Evolutionary conservation across 2,888 invertebrate genomes (phyloP).

Genomic region (Stegana nigrithorax): DNA sequence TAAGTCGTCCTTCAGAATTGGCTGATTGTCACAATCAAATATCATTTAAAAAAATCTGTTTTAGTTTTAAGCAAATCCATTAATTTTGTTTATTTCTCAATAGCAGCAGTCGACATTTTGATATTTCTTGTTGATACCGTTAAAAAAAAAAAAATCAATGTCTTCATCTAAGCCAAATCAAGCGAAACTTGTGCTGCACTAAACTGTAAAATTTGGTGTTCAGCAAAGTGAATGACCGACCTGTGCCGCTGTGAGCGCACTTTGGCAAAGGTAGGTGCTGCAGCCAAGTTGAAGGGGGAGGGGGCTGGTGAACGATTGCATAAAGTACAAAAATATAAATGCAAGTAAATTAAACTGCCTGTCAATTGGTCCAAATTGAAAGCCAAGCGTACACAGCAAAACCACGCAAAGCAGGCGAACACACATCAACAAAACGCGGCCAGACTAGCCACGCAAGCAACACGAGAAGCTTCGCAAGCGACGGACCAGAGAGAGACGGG

Average conservation of each 20-base stretch:
- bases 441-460: too few relatives aligned
- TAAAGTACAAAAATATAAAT: background rate
- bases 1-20: too few relatives aligned
- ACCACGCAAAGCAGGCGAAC: too few relatives aligned
- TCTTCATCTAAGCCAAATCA: too few relatives aligned
- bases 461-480: too few relatives aligned
- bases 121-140: background rate
- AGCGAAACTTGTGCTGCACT: background rate
- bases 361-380: background rate
- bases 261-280: background rate
- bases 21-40: too few relatives aligned
- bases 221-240: constrained; percentile 1
- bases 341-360: background rate
- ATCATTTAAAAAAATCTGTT: too few relatives aligned
- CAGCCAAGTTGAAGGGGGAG: background rate
- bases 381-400: too few relatives aligned
- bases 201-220: background rate
- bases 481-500: background rate
- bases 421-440: too few relatives aligned
- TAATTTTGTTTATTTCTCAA: too few relatives aligned
- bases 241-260: background rate
- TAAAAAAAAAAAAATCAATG: background rate
- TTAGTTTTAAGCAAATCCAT: too few relatives aligned
- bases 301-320: background rate
- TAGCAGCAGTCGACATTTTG: background rate